Percentiles rank a stretch among this genome's conserved stretches.
These are phyloP conservation scores for Rosalia funebris DNA, from an alignment of 2,888 invertebrate genomes.

Conservation along the genomic window DNA sequence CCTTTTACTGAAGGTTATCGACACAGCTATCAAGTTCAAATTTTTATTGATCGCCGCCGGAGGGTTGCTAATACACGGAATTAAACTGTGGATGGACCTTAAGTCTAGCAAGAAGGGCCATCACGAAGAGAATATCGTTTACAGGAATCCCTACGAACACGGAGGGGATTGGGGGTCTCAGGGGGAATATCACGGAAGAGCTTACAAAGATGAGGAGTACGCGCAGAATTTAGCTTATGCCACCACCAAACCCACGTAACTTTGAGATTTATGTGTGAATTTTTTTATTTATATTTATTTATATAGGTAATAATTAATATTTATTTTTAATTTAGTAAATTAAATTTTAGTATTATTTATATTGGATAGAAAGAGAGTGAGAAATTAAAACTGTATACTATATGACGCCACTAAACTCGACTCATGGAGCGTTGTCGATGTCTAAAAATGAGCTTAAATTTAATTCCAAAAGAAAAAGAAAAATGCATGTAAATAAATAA, in stretches of 20 bases:
- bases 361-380: neutral
- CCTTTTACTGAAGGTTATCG: constrained; percentile 75
- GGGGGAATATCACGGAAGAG: constrained; percentile 37
- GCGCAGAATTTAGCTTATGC: constrained; percentile 56
- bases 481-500: neutral
- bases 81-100: constrained; percentile 80
- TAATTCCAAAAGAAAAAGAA: no score
- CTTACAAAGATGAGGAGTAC: constrained; percentile 39
- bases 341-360: neutral
- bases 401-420: no score
- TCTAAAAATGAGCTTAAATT: no score
- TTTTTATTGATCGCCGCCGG: constrained; percentile 79
- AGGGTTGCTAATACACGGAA: constrained; percentile 75
- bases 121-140: constrained; percentile 61
- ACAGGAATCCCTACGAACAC: constrained; percentile 42
- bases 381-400: neutral
- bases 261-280: no score
- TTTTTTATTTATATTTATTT: constrained; percentile 4
- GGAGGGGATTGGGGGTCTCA: constrained; percentile 31
- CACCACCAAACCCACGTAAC: constrained; percentile 48
- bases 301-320: neutral
- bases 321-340: neutral
- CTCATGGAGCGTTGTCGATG: no score
- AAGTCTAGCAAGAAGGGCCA: constrained; percentile 66
- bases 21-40: constrained; percentile 79